Percentiles rank a stretch among this genome's conserved stretches.
These are phyloP conservation scores for Linyphia triangularis DNA, from an alignment of 2,888 invertebrate genomes.

Conservation along the genomic window DNA sequence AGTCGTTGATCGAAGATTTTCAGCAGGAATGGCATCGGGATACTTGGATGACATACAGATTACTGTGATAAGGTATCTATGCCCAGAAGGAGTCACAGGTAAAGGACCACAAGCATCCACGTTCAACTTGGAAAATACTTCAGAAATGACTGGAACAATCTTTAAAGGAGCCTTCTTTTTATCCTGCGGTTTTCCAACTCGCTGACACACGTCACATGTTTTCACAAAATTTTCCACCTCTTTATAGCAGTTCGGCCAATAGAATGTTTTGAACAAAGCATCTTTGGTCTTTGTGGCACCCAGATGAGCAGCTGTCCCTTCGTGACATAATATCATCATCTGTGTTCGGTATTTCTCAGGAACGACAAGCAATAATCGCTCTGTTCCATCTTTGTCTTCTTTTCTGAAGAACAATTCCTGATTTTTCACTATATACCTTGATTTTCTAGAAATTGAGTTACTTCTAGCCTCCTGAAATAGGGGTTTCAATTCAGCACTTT, in stretches of 20 bases:
- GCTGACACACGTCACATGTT: conserved; percentile 15
- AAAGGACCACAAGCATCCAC: conserved; percentile 8
- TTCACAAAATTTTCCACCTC: conserved; percentile 26
- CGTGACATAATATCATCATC: conserved; percentile 8
- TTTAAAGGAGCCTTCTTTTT: conserved; percentile 30
- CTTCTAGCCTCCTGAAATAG: conserved; percentile 1
- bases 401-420: not conserved
- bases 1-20: conserved; percentile 1
- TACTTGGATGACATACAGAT: conserved; percentile 26
- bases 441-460: not conserved
- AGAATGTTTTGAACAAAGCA: conserved; percentile 17
- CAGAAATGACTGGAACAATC: not conserved
- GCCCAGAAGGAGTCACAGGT: conserved; percentile 3
- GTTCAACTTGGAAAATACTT: conserved; percentile 4
- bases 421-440: not conserved
- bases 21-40: conserved; percentile 24
- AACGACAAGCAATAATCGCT: not conserved
- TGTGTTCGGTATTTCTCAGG: not conserved
- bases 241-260: conserved; percentile 19
- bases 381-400: not conserved
- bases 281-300: conserved; percentile 28
- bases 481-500: conserved; percentile 10
- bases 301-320: conserved; percentile 14
- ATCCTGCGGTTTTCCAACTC: conserved; percentile 11
- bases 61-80: conserved; percentile 26